phyloP scores from a whole-genome alignment of 2,888 invertebrate genomes.

The Philereme transversata region DNA sequence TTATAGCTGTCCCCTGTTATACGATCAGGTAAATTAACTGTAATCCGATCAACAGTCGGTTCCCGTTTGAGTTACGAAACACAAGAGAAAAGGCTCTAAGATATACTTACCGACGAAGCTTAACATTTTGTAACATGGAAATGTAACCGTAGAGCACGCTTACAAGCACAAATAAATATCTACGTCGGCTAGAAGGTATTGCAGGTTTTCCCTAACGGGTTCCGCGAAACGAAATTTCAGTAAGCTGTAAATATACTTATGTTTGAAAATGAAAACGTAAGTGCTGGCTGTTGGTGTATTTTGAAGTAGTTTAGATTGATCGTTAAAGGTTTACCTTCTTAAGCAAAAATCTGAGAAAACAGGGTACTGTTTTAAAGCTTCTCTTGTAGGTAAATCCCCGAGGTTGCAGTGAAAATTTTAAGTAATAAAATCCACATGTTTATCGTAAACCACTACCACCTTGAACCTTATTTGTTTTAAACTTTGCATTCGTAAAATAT shows the following conservation, averaged over 20 bases:
- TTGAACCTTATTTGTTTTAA: background rate
- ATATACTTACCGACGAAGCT: constrained; percentile 8
- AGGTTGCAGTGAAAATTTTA: constrained; percentile 7
- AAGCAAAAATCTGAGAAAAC: constrained; percentile 14
- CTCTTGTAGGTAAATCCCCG: constrained; percentile 9
- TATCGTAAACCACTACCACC: background rate
- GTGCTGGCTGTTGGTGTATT: constrained; percentile 23
- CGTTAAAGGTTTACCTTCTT: constrained; percentile 15
- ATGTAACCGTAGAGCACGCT: constrained; percentile 22
- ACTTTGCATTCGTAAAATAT: background rate
- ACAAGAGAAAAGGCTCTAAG: constrained; percentile 14
- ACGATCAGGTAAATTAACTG: constrained; percentile 37
- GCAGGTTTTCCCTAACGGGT: constrained; percentile 29
- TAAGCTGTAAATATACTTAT: constrained; percentile 25
- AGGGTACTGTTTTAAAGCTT: constrained; percentile 12
- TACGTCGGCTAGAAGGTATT: constrained; percentile 26
- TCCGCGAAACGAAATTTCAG: constrained; percentile 26
- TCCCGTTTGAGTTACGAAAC: constrained; percentile 36
- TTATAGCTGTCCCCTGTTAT: constrained; percentile 37
- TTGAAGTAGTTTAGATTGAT: constrained; percentile 23
- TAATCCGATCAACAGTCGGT: constrained; percentile 42
- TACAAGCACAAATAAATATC: constrained; percentile 33
- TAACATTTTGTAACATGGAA: constrained; percentile 19
- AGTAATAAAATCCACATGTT: background rate
- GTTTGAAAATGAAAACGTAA: constrained; percentile 29